Percentiles rank a stretch among this genome's conserved stretches.
Conservation (phyloP, 2,797 vertebrate genomes). For the Sorex maritimensis region DNA sequence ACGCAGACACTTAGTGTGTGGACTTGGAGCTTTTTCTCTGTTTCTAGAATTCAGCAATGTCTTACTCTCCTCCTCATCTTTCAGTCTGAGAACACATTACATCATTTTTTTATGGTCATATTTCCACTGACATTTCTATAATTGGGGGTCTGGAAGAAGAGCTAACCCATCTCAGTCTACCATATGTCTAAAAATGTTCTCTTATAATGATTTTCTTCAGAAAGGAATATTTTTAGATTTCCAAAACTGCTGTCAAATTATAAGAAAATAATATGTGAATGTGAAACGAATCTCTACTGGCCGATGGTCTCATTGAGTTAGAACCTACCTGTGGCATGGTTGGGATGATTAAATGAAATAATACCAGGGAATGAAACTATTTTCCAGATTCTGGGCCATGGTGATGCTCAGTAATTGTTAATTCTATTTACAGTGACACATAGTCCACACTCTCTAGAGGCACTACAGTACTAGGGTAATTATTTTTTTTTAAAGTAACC, state of each 20-base stretch:
- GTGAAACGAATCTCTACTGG: background rate
- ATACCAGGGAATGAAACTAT: too few species aligned
- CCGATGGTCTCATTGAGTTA: too few species aligned
- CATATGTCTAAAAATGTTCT: background rate
- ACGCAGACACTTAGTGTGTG: background rate
- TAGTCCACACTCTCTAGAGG: too few species aligned
- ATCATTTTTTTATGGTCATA: background rate
- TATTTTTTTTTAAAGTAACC: too few species aligned
- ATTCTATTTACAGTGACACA: too few species aligned
- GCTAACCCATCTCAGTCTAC: background rate
- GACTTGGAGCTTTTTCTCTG: background rate
- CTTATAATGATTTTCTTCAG: constrained; percentile 16
- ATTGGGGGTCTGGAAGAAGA: background rate
- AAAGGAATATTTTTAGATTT: constrained; percentile 59
- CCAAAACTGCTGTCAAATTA: background rate
- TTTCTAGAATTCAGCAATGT: constrained; percentile 17
- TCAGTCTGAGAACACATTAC: background rate
- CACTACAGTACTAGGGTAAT: too few species aligned
- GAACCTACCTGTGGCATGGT: too few species aligned
- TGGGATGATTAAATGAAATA: too few species aligned
- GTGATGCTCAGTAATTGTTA: too few species aligned
- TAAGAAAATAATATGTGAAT: constrained; percentile 3
- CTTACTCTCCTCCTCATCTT: background rate
- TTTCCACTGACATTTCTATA: background rate
- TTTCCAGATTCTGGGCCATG: too few species aligned